Evolutionary conservation across 1,140 invertebrate genomes (phyloP).

Genomic region (Agrypnia vestita): DNA sequence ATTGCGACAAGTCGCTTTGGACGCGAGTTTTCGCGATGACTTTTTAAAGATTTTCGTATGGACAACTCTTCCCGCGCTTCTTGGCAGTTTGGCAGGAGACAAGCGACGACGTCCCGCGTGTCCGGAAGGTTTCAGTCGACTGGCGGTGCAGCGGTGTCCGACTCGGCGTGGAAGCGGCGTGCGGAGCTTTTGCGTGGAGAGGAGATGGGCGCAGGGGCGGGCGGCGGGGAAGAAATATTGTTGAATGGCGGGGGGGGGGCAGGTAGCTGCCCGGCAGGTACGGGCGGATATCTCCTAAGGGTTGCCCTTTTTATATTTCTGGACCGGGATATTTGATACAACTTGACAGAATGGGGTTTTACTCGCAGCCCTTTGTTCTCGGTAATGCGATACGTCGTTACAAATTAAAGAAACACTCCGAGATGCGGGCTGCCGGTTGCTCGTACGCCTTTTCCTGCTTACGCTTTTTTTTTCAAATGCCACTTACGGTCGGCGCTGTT

Average conservation of each 20-base stretch:
- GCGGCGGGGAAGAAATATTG: background rate
- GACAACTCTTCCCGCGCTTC: slow-evolving; percentile 32
- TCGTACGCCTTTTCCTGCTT: too few relatives aligned
- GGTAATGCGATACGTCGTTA: slow-evolving; percentile 17
- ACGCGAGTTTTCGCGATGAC: too few relatives aligned
- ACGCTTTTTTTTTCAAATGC: too few relatives aligned
- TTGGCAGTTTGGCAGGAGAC: background rate
- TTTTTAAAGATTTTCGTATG: background rate
- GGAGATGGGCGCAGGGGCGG: background rate
- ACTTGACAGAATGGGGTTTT: slow-evolving; percentile 16
- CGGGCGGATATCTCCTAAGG: slow-evolving; percentile 27
- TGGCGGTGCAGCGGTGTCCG: background rate
- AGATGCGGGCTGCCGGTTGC: too few relatives aligned
- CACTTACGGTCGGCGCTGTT: too few relatives aligned
- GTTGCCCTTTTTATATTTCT: slow-evolving; percentile 17
- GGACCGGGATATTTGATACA: slow-evolving; percentile 34
- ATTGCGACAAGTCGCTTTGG: too few relatives aligned
- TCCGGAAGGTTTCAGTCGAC: slow-evolving; percentile 11
- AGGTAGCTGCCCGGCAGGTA: slow-evolving; percentile 39
- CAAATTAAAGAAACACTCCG: slow-evolving; percentile 28
- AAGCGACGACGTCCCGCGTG: background rate
- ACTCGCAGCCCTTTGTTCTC: background rate
- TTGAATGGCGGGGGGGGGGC: slow-evolving; percentile 20
- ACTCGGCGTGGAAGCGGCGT: background rate
- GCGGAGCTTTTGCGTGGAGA: background rate